Conservation (phyloP, 2,888 invertebrate species). For the Drosophila basisetae region DNA sequence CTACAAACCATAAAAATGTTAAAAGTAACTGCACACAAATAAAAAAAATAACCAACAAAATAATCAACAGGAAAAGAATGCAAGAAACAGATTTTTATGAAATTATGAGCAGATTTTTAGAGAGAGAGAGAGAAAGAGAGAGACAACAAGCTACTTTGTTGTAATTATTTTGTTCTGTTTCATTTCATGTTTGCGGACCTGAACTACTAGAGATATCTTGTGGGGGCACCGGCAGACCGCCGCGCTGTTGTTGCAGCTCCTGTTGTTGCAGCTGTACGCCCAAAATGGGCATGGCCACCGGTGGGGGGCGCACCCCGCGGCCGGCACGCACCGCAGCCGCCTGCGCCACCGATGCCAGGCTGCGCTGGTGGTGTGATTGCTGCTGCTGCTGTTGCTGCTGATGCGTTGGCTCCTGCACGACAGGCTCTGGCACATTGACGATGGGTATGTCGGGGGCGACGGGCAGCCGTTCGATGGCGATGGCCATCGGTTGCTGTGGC, state of each 20-base stretch:
- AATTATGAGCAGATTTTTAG: conserved; percentile 45
- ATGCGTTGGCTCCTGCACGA: conserved; percentile 51
- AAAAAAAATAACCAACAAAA: conserved; percentile 14
- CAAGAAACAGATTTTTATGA: conserved; percentile 48
- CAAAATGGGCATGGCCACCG: conserved; percentile 82
- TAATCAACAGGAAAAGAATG: conserved; percentile 16
- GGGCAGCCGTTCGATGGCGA: conserved; percentile 39
- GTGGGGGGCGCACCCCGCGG: conserved; percentile 81
- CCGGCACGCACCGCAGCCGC: conserved; percentile 76
- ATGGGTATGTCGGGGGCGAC: conserved; percentile 83
- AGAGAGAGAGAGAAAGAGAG: conserved; percentile 41
- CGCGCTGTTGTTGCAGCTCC: conserved; percentile 85
- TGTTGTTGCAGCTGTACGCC: conserved; percentile 84
- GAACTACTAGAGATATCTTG: conserved; percentile 86
- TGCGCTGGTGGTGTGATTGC: conserved; percentile 62
- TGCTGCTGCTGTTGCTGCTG: conserved; percentile 38
- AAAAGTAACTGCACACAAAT: conserved; percentile 46
- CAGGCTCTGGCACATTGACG: conserved; percentile 83
- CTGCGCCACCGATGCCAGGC: conserved; percentile 74
- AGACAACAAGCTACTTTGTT: conserved; percentile 66
- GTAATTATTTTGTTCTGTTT: conserved; percentile 45
- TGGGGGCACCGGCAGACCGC: conserved; percentile 86
- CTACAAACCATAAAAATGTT: conserved; percentile 63
- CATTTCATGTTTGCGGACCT: conserved; percentile 83
- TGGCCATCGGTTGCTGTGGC: conserved; percentile 41